Conservation (phyloP, 2,888 invertebrate genomes). For the Anagyrus pseudococci region DNA sequence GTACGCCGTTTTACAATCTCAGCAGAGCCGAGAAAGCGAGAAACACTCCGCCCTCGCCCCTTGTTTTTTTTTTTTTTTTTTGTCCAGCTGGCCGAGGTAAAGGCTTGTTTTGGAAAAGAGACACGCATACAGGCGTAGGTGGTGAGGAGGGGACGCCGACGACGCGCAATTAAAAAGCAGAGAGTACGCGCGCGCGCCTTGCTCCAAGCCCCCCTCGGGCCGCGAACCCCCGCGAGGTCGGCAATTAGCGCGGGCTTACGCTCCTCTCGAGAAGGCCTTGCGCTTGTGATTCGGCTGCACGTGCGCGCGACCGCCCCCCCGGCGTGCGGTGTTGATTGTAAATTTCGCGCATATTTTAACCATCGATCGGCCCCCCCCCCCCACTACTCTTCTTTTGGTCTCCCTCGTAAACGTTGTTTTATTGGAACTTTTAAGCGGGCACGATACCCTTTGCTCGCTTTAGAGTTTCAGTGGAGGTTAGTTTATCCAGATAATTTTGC, state of each 20-base stretch:
- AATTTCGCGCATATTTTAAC: slow-evolving; percentile 37
- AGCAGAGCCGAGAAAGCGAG: too few relatives aligned
- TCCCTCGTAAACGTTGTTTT: too few relatives aligned
- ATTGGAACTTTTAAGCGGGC: background rate
- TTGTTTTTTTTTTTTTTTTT: too few relatives aligned
- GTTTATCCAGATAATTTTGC: too few relatives aligned
- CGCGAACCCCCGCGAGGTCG: slow-evolving; percentile 58
- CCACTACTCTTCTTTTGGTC: too few relatives aligned
- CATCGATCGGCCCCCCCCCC: slow-evolving; percentile 15
- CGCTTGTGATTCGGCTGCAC: background rate
- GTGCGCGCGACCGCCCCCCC: background rate
- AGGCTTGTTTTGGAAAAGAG: too few relatives aligned
- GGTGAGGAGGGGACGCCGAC: slow-evolving; percentile 33
- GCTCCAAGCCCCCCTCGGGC: slow-evolving; percentile 28
- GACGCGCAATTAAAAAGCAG: slow-evolving; percentile 57
- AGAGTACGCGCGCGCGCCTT: slow-evolving; percentile 46
- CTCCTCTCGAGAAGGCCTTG: slow-evolving; percentile 26
- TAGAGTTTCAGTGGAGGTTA: background rate
- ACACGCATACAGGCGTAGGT: background rate
- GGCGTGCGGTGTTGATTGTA: slow-evolving; percentile 21
- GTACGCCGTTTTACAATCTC: too few relatives aligned
- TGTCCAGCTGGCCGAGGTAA: too few relatives aligned
- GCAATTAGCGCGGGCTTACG: slow-evolving; percentile 59
- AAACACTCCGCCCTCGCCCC: too few relatives aligned
- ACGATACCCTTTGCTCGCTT: background rate